Conservation (phyloP, 1,140 invertebrate genomes). For the Hylyphantes graminicola region DNA sequence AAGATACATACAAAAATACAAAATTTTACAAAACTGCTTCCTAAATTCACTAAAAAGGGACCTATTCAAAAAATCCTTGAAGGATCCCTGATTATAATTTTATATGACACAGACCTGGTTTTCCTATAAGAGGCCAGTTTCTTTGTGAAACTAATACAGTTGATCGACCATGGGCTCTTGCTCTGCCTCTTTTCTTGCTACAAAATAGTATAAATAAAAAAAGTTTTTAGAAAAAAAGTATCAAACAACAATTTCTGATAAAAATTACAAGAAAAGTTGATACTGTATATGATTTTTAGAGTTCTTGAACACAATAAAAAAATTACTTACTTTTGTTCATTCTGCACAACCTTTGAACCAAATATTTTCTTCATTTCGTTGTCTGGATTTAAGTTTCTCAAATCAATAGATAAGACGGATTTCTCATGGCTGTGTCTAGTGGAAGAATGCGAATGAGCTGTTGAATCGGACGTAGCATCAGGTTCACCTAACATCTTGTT, state of each 20-base stretch:
- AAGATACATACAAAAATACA: no score
- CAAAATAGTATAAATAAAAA: conserved; percentile 9
- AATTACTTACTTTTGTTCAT: conserved; percentile 72
- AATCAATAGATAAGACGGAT: conserved; percentile 74
- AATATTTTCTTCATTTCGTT: conserved; percentile 88
- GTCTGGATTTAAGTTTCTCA: conserved; percentile 82
- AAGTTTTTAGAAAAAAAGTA: neutral
- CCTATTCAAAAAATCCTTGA: no score
- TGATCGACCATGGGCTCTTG: conserved; percentile 72
- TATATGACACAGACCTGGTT: conserved; percentile 70
- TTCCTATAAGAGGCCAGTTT: conserved; percentile 76
- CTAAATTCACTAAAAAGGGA: no score
- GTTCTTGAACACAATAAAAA: neutral
- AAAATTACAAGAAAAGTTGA: no score
- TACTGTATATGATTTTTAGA: no score
- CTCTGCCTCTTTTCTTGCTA: conserved; percentile 72
- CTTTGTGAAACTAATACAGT: conserved; percentile 77
- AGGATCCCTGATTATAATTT: no score
- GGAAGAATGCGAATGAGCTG: neutral
- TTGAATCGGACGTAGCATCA: conserved; percentile 24
- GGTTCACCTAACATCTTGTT: conserved; percentile 78
- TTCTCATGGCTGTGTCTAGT: conserved; percentile 65
- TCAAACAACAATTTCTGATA: no score
- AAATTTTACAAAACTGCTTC: no score
- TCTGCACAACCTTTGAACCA: conserved; percentile 81